Conservation (phyloP, 2,888 invertebrate species). For the Leucoptera coffeella region DNA sequence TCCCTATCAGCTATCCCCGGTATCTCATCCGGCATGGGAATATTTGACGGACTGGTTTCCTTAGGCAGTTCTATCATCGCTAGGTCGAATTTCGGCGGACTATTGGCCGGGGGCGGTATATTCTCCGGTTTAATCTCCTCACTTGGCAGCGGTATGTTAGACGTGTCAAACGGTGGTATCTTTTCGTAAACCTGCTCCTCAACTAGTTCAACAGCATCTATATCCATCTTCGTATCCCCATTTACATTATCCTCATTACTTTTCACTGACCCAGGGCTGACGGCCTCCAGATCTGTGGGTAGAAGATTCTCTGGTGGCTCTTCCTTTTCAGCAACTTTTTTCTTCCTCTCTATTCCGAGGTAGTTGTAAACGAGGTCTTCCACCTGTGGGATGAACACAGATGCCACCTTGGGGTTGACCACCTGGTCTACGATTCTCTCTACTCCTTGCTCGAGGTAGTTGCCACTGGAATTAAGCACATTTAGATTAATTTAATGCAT, state of each 20-base stretch:
- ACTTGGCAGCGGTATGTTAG: constrained; percentile 18
- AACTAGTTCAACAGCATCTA: constrained; percentile 14
- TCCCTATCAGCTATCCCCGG: constrained; percentile 12
- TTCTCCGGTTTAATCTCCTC: constrained; percentile 32
- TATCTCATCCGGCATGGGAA: constrained; percentile 6
- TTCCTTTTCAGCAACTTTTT: constrained; percentile 13
- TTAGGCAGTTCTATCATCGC: constrained; percentile 26
- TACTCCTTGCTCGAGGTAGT: constrained; percentile 84
- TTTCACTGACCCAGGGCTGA: constrained; percentile 73
- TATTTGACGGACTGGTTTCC: constrained; percentile 15
- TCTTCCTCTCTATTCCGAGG: constrained; percentile 72
- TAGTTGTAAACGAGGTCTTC: constrained; percentile 86
- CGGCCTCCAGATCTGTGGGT: constrained; percentile 73
- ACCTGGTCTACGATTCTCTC: constrained; percentile 95
- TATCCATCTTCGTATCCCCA: constrained; percentile 10
- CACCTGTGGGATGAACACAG: constrained; percentile 83
- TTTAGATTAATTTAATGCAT: too few relatives aligned
- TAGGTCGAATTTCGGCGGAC: constrained; percentile 39
- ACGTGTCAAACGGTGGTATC: constrained; percentile 18
- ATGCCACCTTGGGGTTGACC: constrained; percentile 85
- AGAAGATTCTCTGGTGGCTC: constrained; percentile 38
- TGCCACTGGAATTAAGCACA: constrained; percentile 69
- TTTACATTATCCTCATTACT: constrained; percentile 35
- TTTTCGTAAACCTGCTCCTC: constrained; percentile 12
- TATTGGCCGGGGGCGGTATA: constrained; percentile 18